Base-by-base conservation (phyloP, 2,113 vertebrate species). In the Daubentonia madagascariensis region DNA sequence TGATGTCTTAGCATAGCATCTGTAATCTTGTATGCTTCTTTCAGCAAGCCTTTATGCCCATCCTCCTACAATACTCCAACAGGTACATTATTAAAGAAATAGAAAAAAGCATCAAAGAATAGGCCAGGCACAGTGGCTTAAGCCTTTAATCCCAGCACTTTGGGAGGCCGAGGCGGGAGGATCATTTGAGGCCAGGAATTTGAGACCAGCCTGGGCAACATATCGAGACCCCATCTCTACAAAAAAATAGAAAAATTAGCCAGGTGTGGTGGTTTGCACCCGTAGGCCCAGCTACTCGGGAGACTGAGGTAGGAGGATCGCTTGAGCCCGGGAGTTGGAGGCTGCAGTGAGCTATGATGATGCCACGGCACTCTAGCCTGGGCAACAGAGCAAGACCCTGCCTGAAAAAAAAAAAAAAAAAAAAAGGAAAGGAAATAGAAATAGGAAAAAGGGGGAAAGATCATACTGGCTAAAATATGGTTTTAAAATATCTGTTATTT, bases 401-500 rank as follows among this genome's bases (percentile, higher is more conserved):
- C 20, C 70, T 73, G 13, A 52, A 89, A 40, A 48, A 52, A 65
- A 65, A 54, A 10, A 73, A 70, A 37, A 68, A 67, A 63, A 30
- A 75, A 25, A 91, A 72, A 78, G 3, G 4, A n/a, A 52, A 32
- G n/a, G n/a, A n/a, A n/a, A n/a, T n/a, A n/a, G n/a, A n/a, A n/a
- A n/a, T n/a, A n/a, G 25, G 59, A 61, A 35, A 52, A 79, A 59
- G 6, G 35, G 4, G 1, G 8, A 50, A 54, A 88, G 45, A 54
- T 54, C 73, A 91, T 52, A 65, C 16, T 67, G 22, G 11, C 70
- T 85, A 91, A 91, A 90, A 79, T 79, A 28, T 75, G 30, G n/a
- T 91, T 78, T 93, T 72, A 48, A 81, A 96, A 68, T 67, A 86
- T 59, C 48, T 48, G n/a, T 83, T 90, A 68, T 45, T 86, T 81